Evolutionary conservation across 2,797 vertebrate species (phyloP).

Genomic region (Iguana delicatissima): DNA sequence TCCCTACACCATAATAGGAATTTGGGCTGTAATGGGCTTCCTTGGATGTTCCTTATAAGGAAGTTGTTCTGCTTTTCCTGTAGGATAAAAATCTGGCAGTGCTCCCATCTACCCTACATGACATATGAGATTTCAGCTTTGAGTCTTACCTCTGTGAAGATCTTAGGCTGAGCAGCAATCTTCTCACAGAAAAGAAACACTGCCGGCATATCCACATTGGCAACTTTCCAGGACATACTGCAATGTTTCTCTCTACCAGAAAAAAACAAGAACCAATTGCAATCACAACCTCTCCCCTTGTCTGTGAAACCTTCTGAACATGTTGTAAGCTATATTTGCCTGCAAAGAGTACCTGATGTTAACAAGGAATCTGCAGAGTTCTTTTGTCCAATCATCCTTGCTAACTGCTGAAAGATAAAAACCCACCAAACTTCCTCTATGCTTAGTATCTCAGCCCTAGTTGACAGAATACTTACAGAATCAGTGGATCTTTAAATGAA

Average conservation of each 20-base stretch:
- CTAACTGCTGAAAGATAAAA: background rate
- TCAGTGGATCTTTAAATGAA: background rate
- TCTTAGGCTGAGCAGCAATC: constrained; percentile 33
- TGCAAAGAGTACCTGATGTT: background rate
- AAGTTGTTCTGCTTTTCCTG: background rate
- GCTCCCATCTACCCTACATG: background rate
- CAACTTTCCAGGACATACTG: constrained; percentile 59
- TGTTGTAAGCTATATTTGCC: constrained; percentile 15
- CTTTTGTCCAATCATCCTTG: background rate
- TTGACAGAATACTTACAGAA: constrained; percentile 1
- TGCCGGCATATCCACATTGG: constrained; percentile 54
- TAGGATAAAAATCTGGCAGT: background rate
- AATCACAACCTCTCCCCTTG: rapidly evolving
- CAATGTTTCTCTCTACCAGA: constrained; percentile 62
- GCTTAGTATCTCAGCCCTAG: background rate
- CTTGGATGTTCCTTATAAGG: background rate
- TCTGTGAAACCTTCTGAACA: constrained; percentile 28
- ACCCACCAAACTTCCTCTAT: background rate
- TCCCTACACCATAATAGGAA: background rate
- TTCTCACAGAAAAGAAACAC: constrained; percentile 54
- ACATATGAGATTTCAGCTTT: background rate
- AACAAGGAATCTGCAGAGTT: background rate
- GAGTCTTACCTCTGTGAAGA: constrained; percentile 54
- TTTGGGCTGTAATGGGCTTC: background rate
- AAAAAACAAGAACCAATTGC: constrained; percentile 6